phyloP scores from a whole-genome alignment of 2,113 vertebrate genomes.

The Passerina amoena region DNA sequence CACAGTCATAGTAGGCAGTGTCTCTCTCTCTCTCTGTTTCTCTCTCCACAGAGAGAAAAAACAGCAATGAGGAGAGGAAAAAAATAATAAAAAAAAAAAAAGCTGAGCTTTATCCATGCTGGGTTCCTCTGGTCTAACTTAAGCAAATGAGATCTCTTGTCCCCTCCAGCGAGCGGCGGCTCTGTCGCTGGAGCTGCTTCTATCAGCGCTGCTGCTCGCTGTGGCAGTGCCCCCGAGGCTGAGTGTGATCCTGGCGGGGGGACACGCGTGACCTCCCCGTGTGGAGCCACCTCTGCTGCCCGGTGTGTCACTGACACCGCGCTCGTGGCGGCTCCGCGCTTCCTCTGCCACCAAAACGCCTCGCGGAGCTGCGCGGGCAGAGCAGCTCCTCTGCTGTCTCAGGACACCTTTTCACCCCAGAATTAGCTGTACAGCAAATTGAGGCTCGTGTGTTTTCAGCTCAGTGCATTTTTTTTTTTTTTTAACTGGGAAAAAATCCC shows the following conservation, averaged over 20 bases:
- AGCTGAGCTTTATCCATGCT: not conserved
- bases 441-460: not conserved
- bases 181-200: not conserved
- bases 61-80: not conserved
- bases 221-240: slow-evolving; percentile 14
- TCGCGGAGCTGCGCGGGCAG: not conserved
- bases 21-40: not conserved
- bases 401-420: not conserved
- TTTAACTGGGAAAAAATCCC: not conserved
- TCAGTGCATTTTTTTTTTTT: not conserved
- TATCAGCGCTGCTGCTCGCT: not conserved
- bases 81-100: not conserved
- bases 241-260: not conserved
- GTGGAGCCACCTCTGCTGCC: not conserved
- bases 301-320: not conserved
- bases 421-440: not conserved
- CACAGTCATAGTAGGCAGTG: not conserved
- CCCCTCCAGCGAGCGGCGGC: slow-evolving; percentile 18
- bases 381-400: not conserved
- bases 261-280: not conserved
- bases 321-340: not conserved
- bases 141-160: slow-evolving; percentile 53
- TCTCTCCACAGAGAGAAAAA: not conserved
- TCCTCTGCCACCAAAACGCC: not conserved
- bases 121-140: slow-evolving; percentile 27